These are phyloP conservation scores for Sus cebifrons DNA, from an alignment of 2,797 vertebrate species.

Conservation along the genomic window DNA sequence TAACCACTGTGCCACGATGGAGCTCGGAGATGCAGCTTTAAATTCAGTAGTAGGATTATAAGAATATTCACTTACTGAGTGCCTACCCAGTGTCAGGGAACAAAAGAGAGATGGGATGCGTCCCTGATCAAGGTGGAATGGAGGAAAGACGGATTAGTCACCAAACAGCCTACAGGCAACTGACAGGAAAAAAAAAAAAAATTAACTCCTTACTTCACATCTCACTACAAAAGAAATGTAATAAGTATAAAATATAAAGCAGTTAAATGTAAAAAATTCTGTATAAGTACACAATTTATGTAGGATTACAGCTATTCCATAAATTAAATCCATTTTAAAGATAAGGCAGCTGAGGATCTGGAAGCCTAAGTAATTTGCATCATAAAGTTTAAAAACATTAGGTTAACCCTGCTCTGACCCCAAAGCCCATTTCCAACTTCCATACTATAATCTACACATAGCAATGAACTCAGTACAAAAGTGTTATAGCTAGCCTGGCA, in stretches of 20 bases:
- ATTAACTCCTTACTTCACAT: background rate
- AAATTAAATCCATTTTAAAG: background rate
- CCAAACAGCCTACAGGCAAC: background rate
- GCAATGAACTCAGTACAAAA: background rate
- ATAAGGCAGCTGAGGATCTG: background rate
- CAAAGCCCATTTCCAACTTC: background rate
- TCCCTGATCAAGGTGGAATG: background rate
- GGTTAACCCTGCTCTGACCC: background rate
- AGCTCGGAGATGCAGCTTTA: background rate
- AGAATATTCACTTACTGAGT: background rate
- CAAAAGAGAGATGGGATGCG: background rate
- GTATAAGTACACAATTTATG: background rate
- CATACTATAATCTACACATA: background rate
- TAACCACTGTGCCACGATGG: too few species aligned
- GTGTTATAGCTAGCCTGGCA: background rate
- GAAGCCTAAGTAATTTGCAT: background rate
- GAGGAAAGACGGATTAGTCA: background rate
- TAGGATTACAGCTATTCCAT: background rate
- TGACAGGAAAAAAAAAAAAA: slow-evolving; percentile 2
- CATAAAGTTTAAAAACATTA: background rate
- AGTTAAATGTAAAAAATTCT: slow-evolving; percentile 25
- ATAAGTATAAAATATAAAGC: background rate
- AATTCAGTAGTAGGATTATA: background rate
- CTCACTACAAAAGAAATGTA: background rate
- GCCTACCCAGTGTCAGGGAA: background rate